Conservation (phyloP, 2,797 vertebrate species). For the Alcedo atthis region DNA sequence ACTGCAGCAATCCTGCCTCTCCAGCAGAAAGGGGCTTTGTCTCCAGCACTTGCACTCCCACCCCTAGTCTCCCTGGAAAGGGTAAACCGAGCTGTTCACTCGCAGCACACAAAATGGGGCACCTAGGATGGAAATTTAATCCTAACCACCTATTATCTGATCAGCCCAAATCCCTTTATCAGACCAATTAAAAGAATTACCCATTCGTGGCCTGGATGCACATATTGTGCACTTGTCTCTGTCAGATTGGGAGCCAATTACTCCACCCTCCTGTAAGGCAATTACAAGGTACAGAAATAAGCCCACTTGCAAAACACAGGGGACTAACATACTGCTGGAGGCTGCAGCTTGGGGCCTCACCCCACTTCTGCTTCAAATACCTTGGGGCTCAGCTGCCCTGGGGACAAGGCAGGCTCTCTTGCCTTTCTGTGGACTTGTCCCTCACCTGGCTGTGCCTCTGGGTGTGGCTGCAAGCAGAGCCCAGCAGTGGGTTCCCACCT, state of each 20-base stretch:
- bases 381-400: not conserved
- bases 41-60: not conserved
- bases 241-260: conserved; percentile 54
- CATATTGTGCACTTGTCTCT: conserved; percentile 54
- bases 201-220: conserved; percentile 46
- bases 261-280: conserved; percentile 60
- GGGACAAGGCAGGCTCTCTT: not conserved
- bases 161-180: conserved; percentile 60
- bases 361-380: not conserved
- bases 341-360: not conserved
- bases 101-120: not conserved
- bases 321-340: rapidly evolving
- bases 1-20: not conserved
- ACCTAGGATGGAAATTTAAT: conserved; percentile 54
- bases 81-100: not conserved
- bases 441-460: not conserved
- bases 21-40: not conserved
- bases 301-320: not conserved
- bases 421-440: not conserved
- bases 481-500: not conserved
- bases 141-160: conserved; percentile 59
- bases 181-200: conserved; percentile 71
- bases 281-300: conserved; percentile 70
- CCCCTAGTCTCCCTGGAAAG: not conserved
- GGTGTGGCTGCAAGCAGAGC: not conserved